Percentiles rank a stretch among this genome's conserved stretches.
Conservation (phyloP, 2,113 vertebrate species). For the Oreochromis tanganicae region DNA sequence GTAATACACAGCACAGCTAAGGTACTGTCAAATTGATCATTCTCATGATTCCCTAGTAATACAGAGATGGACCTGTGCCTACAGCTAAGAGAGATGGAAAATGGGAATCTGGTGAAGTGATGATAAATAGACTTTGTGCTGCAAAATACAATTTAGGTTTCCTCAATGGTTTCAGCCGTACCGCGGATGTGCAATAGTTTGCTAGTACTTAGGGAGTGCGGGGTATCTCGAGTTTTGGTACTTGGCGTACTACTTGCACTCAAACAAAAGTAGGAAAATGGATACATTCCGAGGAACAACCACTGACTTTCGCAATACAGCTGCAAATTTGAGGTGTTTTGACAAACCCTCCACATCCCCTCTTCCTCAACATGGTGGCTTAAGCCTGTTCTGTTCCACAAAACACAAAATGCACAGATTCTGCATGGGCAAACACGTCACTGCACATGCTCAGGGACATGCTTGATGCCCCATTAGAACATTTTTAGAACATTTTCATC, state of each 20-base stretch:
- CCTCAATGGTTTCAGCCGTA: background rate
- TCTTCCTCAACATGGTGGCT: background rate
- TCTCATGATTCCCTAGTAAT: slow-evolving; percentile 31
- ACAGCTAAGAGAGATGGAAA: slow-evolving; percentile 42
- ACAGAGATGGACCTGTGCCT: slow-evolving; percentile 28
- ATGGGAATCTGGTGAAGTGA: slow-evolving; percentile 29
- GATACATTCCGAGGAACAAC: background rate
- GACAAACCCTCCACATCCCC: background rate
- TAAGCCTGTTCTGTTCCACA: background rate
- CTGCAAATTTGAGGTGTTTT: background rate
- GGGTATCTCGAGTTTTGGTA: background rate
- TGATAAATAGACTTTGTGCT: slow-evolving; percentile 49
- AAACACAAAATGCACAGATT: background rate
- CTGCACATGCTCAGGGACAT: slow-evolving; percentile 5
- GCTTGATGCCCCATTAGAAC: slow-evolving; percentile 12
- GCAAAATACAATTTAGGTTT: slow-evolving; percentile 27
- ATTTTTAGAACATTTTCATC: slow-evolving; percentile 1
- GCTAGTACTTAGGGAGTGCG: background rate
- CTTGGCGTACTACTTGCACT: background rate
- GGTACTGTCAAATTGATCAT: slow-evolving; percentile 50
- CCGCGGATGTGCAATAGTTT: slow-evolving; percentile 16
- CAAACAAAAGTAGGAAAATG: background rate
- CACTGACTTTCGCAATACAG: fast-evolving
- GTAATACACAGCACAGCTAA: slow-evolving; percentile 24
- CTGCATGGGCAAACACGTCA: slow-evolving; percentile 37